phyloP scores from a whole-genome alignment of 2,113 vertebrate species.

The Cololabis saira region DNA sequence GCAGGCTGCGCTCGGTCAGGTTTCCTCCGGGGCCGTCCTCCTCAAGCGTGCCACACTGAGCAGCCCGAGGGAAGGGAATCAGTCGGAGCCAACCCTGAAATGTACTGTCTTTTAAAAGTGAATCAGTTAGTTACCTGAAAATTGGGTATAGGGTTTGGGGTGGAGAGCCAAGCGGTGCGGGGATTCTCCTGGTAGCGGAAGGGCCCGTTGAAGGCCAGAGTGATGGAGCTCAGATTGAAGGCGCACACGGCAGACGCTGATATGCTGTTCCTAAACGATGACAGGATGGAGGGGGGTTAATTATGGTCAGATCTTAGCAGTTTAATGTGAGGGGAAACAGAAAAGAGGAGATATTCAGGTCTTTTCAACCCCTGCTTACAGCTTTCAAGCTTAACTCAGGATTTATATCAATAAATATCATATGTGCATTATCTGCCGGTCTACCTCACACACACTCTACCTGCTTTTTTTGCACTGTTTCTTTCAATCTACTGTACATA shows the following conservation, averaged over 20 bases:
- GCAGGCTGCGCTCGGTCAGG: conserved; percentile 93
- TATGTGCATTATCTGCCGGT: too few species aligned
- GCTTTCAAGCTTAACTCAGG: too few species aligned
- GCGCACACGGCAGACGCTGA: conserved; percentile 94
- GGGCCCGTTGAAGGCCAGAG: conserved; percentile 90
- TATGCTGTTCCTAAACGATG: conserved; percentile 88
- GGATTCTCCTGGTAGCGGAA: conserved; percentile 97
- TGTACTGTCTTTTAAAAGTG: background rate
- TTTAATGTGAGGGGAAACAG: background rate
- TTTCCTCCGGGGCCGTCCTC: conserved; percentile 89
- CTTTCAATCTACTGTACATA: too few species aligned
- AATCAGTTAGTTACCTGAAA: conserved; percentile 85
- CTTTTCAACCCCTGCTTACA: too few species aligned
- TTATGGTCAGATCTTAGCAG: background rate
- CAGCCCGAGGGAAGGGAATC: background rate
- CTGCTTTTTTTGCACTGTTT: too few species aligned
- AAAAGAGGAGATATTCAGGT: background rate
- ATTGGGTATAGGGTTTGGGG: conserved; percentile 92
- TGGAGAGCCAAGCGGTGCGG: conserved; percentile 92
- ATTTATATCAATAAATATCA: too few species aligned
- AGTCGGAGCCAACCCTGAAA: too few species aligned
- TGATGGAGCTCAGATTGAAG: conserved; percentile 93
- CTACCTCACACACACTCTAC: too few species aligned
- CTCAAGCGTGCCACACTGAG: conserved; percentile 92
- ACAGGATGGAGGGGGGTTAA: background rate